Conservation (phyloP, 2,888 invertebrate genomes). For the Epistrophella euchroma region DNA sequence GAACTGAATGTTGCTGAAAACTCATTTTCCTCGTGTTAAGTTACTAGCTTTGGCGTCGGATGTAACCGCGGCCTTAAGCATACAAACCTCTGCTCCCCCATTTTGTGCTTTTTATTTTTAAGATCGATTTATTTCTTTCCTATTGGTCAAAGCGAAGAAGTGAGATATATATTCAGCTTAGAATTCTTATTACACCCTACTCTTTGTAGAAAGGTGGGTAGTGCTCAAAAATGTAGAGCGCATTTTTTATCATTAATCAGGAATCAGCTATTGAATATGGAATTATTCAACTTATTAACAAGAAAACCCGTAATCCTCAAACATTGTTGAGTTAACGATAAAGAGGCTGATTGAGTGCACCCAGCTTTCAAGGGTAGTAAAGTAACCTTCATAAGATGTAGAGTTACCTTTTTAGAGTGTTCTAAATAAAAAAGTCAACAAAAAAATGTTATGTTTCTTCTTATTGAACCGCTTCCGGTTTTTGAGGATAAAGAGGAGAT, state of each 20-base stretch:
- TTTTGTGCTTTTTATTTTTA: no score
- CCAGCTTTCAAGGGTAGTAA: neutral
- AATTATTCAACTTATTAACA: neutral
- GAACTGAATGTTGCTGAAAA: no score
- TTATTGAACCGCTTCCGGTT: neutral
- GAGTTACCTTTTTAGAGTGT: neutral
- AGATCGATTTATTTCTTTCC: no score
- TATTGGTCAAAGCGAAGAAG: no score
- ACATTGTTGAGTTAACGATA: neutral
- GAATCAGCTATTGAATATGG: neutral
- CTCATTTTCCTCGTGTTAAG: no score
- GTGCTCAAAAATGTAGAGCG: no score
- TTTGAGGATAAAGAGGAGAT: neutral
- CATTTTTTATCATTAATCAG: neutral
- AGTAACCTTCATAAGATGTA: neutral
- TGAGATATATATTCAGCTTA: no score
- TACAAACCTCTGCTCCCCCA: no score
- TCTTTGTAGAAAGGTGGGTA: no score
- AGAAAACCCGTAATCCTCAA: neutral
- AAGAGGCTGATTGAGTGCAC: constrained; percentile 1
- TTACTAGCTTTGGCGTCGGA: no score
- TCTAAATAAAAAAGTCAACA: neutral
- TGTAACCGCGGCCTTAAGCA: no score
- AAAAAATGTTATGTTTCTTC: neutral
- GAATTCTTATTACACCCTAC: no score